Base-by-base conservation (phyloP, 1,140 invertebrate species). In the Sitobion miscanthi region DNA sequence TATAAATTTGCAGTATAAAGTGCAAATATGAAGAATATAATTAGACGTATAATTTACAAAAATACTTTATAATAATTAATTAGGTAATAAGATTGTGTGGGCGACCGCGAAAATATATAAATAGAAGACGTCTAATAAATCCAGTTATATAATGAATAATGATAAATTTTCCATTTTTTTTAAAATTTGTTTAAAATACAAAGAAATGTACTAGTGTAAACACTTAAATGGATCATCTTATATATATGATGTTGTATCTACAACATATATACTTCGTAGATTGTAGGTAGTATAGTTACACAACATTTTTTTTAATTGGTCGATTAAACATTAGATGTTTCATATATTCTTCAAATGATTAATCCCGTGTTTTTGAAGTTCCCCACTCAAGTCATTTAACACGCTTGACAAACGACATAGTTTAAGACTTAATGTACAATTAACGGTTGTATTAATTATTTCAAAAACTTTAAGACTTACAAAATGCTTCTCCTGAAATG, bases 381-480 rank as follows among this genome's bases (percentile, higher is more conserved):
- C n/a, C 11, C 14, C 17, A 2, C 30, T 20, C 30, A 8, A 49
- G 30, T 87, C 42, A 87, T 87, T 87, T 87, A 87, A 47, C 25
- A 87, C 45, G 5, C 45, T 87, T n/a, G 30, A 87, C 30, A 87
- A 87, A 87, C 30, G 45, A 87, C 45, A 87, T 87, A 25, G 8
- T 47, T 87, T 47, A 87, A 87, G 30, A 87, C 35, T 35, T 88
- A 49, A 88, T 88, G 45, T 5, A n/a, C 86, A 35, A 49, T 88
- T n/a, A 30, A 88, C 30, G 14, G 47, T 88, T 42, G 47, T 47
- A 88, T 88, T 49, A 88, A 88, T 87, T 49, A 88, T 88, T 49
- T 30, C n/a, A 88, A 52, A 45, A 88, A 49, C 45, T 88, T 88
- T 47, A 49, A 49, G 45, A 49, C 30, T 88, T 52, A 21, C 20